Evolutionary conservation across 2,113 vertebrate species (phyloP).

Genomic region (Takifugu bimaculatus): DNA sequence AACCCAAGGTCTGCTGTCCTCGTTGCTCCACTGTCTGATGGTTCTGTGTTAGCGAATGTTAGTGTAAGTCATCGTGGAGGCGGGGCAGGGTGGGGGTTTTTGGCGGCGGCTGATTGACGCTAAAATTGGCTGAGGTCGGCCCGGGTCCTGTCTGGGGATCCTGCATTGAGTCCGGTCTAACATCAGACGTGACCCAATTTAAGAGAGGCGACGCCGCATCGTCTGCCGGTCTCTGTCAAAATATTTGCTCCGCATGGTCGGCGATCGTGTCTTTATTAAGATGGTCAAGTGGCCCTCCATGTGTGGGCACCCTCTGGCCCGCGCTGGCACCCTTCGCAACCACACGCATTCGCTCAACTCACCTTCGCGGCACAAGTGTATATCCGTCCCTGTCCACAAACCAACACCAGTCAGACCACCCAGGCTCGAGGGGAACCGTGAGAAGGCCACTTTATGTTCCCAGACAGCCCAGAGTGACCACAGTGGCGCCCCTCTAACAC

Average conservation of each 20-base stretch:
- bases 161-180: constrained; percentile 37
- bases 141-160: constrained; percentile 50
- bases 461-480: constrained; percentile 70
- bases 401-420: constrained; percentile 14
- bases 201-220: constrained; percentile 57
- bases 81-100: constrained; percentile 7
- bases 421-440: constrained; percentile 58
- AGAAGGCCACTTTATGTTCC: constrained; percentile 76
- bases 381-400: constrained; percentile 50
- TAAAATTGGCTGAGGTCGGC: constrained; percentile 70
- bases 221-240: constrained; percentile 66
- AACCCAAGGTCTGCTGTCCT: constrained; percentile 58
- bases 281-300: constrained; percentile 57
- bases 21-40: constrained; percentile 48
- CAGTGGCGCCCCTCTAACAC: constrained; percentile 76
- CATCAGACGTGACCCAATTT: constrained; percentile 38
- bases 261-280: constrained; percentile 24
- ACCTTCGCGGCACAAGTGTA: constrained; percentile 60
- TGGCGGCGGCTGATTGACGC: constrained; percentile 42
- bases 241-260: constrained; percentile 63
- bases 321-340: constrained; percentile 52
- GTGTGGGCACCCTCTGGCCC: constrained; percentile 63
- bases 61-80: constrained; percentile 24
- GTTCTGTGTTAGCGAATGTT: constrained; percentile 47
- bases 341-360: constrained; percentile 63